phyloP scores from a whole-genome alignment of 2,113 vertebrate species.

The Triplophysa dalaica region DNA sequence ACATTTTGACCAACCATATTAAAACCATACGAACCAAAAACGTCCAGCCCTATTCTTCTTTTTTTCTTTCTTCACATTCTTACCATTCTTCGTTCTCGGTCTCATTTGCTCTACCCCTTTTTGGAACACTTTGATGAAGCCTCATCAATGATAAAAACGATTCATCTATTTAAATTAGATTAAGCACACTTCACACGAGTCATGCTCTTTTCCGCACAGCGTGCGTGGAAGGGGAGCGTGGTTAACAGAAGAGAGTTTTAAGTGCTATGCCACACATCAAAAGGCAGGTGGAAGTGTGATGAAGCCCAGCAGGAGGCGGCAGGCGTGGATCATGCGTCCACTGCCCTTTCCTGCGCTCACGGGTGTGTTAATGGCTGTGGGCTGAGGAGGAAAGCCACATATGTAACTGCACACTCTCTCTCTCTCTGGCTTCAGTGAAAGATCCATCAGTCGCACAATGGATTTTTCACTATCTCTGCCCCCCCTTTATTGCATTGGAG shows the following conservation, averaged over 20 bases:
- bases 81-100: conserved; percentile 16
- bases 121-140: conserved; percentile 30
- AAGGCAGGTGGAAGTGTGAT: conserved; percentile 25
- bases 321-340: conserved; percentile 9
- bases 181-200: conserved; percentile 27
- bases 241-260: conserved; percentile 23
- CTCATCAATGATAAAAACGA: conserved; percentile 34
- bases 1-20: too few relatives aligned
- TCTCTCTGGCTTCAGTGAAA: background rate
- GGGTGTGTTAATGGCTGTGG: conserved; percentile 34
- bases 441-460: conserved; percentile 30
- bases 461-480: conserved; percentile 25
- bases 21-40: too few relatives aligned
- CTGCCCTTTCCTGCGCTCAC: conserved; percentile 16
- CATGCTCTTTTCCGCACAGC: conserved; percentile 11
- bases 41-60: too few relatives aligned
- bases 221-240: background rate
- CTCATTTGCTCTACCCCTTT: conserved; percentile 35
- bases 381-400: conserved; percentile 23
- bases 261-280: background rate
- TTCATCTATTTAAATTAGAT: conserved; percentile 37
- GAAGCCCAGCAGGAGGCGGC: conserved; percentile 14
- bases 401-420: conserved; percentile 8
- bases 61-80: too few relatives aligned
- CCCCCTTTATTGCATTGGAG: conserved; percentile 21